Percentiles rank a stretch among this genome's conserved stretches.
Conservation (phyloP, 2,888 invertebrate species). For the Trachelus stipa region DNA sequence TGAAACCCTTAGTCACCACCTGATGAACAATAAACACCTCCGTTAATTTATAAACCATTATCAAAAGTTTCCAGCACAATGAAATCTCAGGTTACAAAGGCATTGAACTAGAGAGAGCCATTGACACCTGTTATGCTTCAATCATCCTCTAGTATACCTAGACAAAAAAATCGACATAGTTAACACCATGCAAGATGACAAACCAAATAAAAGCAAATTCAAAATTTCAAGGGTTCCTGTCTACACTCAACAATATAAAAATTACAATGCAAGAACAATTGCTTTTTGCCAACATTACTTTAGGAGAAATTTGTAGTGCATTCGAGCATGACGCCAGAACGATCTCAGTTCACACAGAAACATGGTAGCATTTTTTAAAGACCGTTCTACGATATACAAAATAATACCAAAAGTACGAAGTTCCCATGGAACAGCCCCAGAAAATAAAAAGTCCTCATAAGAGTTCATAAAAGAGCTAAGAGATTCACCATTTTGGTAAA, state of each 20-base stretch:
- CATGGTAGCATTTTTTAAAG: not conserved
- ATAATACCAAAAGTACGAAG: not conserved
- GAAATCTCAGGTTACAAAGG: not conserved
- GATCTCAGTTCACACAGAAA: not conserved
- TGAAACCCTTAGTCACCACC: conserved; percentile 54
- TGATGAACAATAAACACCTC: conserved; percentile 29
- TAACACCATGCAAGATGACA: not conserved
- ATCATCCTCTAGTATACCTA: not conserved
- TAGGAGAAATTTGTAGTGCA: conserved; percentile 38
- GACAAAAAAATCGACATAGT: not conserved
- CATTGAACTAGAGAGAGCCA: not conserved
- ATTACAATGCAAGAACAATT: not conserved
- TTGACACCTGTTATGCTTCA: not conserved
- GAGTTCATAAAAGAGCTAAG: conserved; percentile 38
- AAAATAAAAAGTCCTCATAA: conserved; percentile 10
- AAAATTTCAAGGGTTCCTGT: not conserved
- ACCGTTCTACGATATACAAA: not conserved
- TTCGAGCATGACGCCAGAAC: conserved; percentile 35
- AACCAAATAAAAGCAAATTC: not conserved
- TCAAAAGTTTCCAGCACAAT: not conserved
- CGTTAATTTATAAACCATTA: not conserved
- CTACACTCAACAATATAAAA: not conserved
- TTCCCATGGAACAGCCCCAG: not conserved
- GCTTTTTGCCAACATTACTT: conserved; percentile 12
- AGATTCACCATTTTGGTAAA: conserved; percentile 65